phyloP scores from a whole-genome alignment of 2,797 vertebrate genomes.

The Steatocranus sp. region DNA sequence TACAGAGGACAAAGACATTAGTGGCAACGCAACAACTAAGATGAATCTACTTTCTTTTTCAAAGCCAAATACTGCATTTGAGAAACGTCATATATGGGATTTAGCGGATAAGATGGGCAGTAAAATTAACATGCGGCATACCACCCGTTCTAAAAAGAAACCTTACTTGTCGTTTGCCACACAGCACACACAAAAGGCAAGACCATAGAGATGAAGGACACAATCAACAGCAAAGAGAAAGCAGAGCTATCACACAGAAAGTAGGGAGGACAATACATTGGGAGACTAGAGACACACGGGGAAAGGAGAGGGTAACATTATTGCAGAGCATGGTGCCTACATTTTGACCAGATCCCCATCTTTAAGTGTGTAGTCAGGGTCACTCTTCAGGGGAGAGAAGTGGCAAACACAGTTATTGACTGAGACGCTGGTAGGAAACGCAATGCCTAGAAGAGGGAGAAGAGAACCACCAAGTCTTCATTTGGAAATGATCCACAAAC shows the following conservation, averaged over 20 bases:
- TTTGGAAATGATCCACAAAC: conserved; percentile 35
- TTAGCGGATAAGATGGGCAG: neutral
- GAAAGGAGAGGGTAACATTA: conserved; percentile 2
- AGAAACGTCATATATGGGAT: neutral
- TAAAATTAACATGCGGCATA: neutral
- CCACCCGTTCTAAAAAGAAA: neutral
- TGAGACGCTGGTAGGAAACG: conserved; percentile 95
- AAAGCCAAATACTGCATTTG: neutral
- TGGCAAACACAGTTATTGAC: conserved; percentile 98
- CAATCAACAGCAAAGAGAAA: conserved; percentile 18
- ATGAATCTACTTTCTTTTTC: neutral
- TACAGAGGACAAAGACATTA: conserved; percentile 17
- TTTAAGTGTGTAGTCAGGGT: conserved; percentile 92
- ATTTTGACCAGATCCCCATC: conserved; percentile 96
- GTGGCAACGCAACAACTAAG: conserved; percentile 58
- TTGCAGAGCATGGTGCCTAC: conserved; percentile 72
- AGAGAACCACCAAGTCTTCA: conserved; percentile 62
- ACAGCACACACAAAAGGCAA: conserved; percentile 30
- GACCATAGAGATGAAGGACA: conserved; percentile 15
- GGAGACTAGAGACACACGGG: conserved; percentile 27
- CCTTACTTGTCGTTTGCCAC: conserved; percentile 57
- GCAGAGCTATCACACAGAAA: conserved; percentile 5
- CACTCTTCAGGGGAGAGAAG: conserved; percentile 98
- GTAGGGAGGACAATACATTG: conserved; percentile 27
- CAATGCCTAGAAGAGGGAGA: conserved; percentile 81